Evolutionary conservation across 2,888 invertebrate species (phyloP).

Genomic region (Synanthedon andrenaeformis): DNA sequence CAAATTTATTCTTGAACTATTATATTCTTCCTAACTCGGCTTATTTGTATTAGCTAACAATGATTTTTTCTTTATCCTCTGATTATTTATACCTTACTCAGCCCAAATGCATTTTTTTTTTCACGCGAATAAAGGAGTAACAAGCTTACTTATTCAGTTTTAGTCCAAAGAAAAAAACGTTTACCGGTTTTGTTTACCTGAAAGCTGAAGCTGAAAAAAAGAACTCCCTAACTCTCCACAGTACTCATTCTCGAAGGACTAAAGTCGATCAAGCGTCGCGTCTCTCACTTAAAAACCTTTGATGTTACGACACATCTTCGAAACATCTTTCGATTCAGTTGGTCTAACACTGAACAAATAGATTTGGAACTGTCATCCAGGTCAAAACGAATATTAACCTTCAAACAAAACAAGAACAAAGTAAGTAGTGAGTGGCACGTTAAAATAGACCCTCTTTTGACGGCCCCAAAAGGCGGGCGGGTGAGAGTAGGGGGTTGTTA

Average conservation of each 20-base stretch:
- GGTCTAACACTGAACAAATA: not conserved
- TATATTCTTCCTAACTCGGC: too few species aligned
- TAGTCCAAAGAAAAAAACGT: too few species aligned
- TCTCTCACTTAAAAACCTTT: not conserved
- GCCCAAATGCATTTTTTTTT: not conserved
- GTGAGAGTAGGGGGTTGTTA: conserved; percentile 16
- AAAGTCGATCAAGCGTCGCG: not conserved
- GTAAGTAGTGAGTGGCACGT: conserved; percentile 48
- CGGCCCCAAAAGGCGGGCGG: conserved; percentile 9
- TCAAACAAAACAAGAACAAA: conserved; percentile 68
- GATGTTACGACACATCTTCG: not conserved
- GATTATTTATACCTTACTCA: not conserved
- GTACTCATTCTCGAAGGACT: not conserved
- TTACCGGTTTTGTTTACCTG: too few species aligned
- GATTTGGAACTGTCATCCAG: conserved; percentile 23
- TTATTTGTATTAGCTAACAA: too few species aligned
- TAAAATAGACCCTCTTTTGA: conserved; percentile 47
- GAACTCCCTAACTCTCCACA: not conserved
- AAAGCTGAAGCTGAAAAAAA: too few species aligned
- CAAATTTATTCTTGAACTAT: too few species aligned
- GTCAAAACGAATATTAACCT: conserved; percentile 63
- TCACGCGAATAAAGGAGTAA: too few species aligned
- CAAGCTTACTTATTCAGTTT: too few species aligned
- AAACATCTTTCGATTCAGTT: not conserved
- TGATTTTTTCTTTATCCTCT: too few species aligned